Base-by-base conservation (phyloP, 1,140 invertebrate species). In the Drosophila lacteicornis region DNA sequence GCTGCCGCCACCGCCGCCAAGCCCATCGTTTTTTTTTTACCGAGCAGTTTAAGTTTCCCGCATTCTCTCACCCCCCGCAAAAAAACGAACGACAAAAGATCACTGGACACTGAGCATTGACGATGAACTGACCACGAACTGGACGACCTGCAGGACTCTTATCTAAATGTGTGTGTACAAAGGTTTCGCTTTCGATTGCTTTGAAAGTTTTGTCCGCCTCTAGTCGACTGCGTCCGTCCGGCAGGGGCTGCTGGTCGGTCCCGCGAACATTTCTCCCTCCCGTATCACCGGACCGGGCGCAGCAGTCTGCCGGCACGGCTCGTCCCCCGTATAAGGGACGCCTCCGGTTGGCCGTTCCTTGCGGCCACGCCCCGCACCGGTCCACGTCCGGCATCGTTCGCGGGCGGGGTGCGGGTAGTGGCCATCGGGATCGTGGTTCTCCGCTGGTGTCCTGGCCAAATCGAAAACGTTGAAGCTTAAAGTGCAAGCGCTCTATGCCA, bases 41-140 rank as follows among this genome's bases (percentile, higher is more conserved):
- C 80, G 77, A 82, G 69, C 84, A 78, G 81, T 81, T 87, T 87
- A 84, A 90, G 80, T 87, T 90, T 81, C 69, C 59, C 60, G 43
- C 63, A 83, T 55, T 75, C 55, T 51, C 73, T 63, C 65, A 82
- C 40, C 53, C 53, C 50, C 50, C 33, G 19, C 36, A 56, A 56
- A 70, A 70, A 73, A 49, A 78, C 65, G 51, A 77, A 69, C 80
- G 55, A 56, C 38, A 70, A 66, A 47, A 74, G 46, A 82, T 70
- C 49, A 63, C 45, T 47, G 57, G 75, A 78, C 75, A 78, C 71
- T 67, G 75, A 73, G 69, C 57, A 73, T 53, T 55, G 70, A 75
- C 58, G 17, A 63, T 50, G 69, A 42, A 77, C 46, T 58, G 42
- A 60, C 69, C 68, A 84, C 67, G 61, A 69, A 66, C 40, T 53